phyloP scores from a whole-genome alignment of 2,113 vertebrate species.

The Oncorhynchus tshawytscha region DNA sequence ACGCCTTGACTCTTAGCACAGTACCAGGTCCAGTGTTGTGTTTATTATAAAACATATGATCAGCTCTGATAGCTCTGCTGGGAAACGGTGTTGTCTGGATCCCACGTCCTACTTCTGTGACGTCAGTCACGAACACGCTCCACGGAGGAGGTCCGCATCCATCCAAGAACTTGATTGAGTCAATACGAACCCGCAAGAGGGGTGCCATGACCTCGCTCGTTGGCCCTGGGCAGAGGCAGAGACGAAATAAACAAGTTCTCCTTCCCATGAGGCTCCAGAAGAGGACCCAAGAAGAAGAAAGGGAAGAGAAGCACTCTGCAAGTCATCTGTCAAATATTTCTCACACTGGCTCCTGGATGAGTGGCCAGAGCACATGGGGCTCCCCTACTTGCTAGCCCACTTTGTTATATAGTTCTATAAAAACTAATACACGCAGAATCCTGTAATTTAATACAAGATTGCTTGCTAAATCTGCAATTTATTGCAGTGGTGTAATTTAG shows the following conservation, averaged over 20 bases:
- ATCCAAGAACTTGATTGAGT: slow-evolving; percentile 5
- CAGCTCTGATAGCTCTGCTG: neutral
- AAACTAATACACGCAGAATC: slow-evolving; percentile 28
- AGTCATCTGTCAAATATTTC: slow-evolving; percentile 43
- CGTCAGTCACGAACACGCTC: slow-evolving; percentile 14
- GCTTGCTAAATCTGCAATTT: slow-evolving; percentile 30
- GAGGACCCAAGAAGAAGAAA: neutral
- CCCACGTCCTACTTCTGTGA: slow-evolving; percentile 10
- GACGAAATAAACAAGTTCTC: slow-evolving; percentile 38
- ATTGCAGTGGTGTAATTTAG: slow-evolving; percentile 23
- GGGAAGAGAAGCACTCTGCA: slow-evolving; percentile 16
- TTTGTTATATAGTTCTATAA: slow-evolving; percentile 40
- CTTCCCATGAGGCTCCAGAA: neutral
- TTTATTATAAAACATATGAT: slow-evolving; percentile 39
- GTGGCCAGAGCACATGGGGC: slow-evolving; percentile 30
- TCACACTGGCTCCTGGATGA: slow-evolving; percentile 25
- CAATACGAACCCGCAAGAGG: slow-evolving; percentile 32
- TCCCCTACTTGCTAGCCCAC: neutral
- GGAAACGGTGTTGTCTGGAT: neutral
- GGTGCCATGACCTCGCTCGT: slow-evolving; percentile 27
- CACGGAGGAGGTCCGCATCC: slow-evolving; percentile 20
- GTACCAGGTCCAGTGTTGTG: no score
- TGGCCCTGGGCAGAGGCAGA: slow-evolving; percentile 26
- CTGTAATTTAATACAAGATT: slow-evolving; percentile 28
- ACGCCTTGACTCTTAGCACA: no score